phyloP scores from a whole-genome alignment of 2,888 invertebrate genomes.

The Drosophila atripex region DNA sequence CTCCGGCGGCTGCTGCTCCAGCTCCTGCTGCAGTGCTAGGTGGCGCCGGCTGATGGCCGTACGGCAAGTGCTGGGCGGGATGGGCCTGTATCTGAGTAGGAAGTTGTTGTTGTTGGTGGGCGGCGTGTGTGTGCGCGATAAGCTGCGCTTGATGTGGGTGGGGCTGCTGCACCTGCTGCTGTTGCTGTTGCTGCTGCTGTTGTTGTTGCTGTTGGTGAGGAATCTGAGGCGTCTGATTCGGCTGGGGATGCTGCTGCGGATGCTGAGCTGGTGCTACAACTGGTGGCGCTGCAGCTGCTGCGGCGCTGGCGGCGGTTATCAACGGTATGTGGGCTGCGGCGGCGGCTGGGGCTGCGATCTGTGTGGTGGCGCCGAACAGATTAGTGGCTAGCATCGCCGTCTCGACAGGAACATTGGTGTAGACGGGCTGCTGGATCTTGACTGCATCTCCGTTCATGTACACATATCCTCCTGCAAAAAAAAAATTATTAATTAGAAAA shows the following conservation, averaged over 20 bases:
- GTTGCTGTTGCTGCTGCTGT: conserved; percentile 50
- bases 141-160: conserved; percentile 58
- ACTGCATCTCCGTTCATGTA: conserved; percentile 94
- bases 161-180: conserved; percentile 32
- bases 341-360: conserved; percentile 69
- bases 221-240: conserved; percentile 46
- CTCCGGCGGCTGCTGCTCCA: conserved; percentile 20
- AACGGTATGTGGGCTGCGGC: conserved; percentile 76
- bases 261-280: conserved; percentile 70
- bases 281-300: conserved; percentile 79
- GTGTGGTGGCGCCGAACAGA: conserved; percentile 82
- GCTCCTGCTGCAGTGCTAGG: conserved; percentile 55
- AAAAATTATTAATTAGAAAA: not conserved
- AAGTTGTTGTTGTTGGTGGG: conserved; percentile 51
- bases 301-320: conserved; percentile 78
- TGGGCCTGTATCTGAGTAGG: conserved; percentile 52
- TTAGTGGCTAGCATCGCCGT: conserved; percentile 85
- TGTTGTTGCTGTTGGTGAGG: conserved; percentile 48
- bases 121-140: conserved; percentile 62
- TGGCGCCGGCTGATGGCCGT: conserved; percentile 60
- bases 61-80: conserved; percentile 64
- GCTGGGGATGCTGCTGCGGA: conserved; percentile 43
- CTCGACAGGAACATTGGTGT: conserved; percentile 88
- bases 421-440: conserved; percentile 87
- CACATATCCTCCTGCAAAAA: conserved; percentile 86